These are phyloP conservation scores for Bujurquina vittata DNA, from an alignment of 2,113 vertebrate genomes.

Conservation along the genomic window DNA sequence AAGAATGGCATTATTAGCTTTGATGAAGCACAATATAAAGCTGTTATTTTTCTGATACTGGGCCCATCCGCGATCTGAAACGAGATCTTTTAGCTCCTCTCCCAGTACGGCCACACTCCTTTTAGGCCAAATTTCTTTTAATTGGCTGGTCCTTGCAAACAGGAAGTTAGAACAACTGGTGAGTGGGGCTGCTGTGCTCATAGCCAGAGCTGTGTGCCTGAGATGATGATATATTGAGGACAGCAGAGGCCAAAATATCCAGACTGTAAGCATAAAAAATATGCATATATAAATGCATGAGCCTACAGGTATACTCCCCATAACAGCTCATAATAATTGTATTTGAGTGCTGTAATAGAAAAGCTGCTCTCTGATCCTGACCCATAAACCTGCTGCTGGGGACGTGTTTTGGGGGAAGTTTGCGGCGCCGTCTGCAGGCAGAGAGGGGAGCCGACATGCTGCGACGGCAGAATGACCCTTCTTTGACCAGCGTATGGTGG, in stretches of 20 bases:
- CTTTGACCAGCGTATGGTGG: constrained; percentile 21
- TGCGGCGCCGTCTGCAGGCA: background rate
- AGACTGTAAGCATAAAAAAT: background rate
- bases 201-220: background rate
- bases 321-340: background rate
- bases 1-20: background rate
- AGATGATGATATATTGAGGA: background rate
- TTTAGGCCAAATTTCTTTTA: background rate
- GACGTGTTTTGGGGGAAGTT: constrained; percentile 30
- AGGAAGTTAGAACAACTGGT: background rate
- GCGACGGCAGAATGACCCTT: background rate
- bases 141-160: background rate
- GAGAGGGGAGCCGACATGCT: background rate
- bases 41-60: background rate
- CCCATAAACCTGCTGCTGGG: constrained; percentile 57
- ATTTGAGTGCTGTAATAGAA: background rate
- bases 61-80: background rate
- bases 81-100: background rate
- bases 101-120: background rate
- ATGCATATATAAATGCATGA: background rate
- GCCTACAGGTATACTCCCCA: background rate
- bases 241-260: background rate
- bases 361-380: constrained; percentile 39
- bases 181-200: background rate
- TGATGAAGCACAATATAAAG: background rate